Evolutionary conservation across 2,113 vertebrate species (phyloP).

Genomic region (Cinclus mexicanus): DNA sequence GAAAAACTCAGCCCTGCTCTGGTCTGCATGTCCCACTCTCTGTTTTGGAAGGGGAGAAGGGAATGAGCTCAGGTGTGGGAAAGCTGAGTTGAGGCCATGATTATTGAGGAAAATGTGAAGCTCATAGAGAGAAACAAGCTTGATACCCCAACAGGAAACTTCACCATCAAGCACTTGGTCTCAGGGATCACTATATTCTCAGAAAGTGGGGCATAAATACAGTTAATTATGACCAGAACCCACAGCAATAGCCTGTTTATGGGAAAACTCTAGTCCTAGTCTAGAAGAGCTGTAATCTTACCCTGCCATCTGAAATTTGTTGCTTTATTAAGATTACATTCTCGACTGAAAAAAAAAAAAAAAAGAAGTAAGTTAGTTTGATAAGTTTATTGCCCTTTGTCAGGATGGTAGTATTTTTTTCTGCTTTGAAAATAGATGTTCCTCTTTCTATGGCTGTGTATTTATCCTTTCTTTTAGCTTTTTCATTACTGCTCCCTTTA

Average conservation of each 20-base stretch:
- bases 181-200: neutral
- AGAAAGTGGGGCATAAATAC: neutral
- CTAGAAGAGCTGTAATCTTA: constrained; percentile 25
- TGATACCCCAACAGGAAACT: neutral
- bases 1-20: neutral
- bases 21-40: neutral
- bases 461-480: constrained; percentile 36
- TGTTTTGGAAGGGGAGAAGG: neutral
- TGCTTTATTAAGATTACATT: constrained; percentile 50
- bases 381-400: constrained; percentile 64
- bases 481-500: constrained; percentile 50
- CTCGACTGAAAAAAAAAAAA: neutral
- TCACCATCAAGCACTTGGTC: neutral
- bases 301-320: constrained; percentile 25
- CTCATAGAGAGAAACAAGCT: neutral
- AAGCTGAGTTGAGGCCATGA: neutral
- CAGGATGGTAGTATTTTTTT: constrained; percentile 44
- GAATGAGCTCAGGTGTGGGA: neutral
- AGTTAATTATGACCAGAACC: neutral
- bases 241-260: neutral
- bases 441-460: constrained; percentile 12
- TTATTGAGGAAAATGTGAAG: neutral
- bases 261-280: neutral
- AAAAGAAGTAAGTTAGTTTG: constrained; percentile 30
- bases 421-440: constrained; percentile 57